Conservation (phyloP, 2,797 vertebrate genomes). For the Choloepus didactylus region DNA sequence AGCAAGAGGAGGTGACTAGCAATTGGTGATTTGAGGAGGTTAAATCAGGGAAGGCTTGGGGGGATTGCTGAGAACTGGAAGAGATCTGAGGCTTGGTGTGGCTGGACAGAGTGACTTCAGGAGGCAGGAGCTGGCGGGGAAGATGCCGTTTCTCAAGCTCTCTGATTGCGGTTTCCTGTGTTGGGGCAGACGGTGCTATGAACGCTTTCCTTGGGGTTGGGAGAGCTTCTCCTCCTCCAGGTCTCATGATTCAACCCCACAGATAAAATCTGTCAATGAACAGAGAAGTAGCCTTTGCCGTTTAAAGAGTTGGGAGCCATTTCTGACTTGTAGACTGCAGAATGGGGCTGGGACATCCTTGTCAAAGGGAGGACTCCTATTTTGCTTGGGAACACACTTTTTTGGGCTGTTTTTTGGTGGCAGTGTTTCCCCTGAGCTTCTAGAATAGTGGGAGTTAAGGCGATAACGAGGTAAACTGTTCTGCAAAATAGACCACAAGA, state of each 20-base stretch:
- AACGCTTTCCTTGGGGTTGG: not conserved
- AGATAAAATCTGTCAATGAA: not conserved
- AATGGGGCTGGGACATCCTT: not conserved
- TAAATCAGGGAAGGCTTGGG: not conserved
- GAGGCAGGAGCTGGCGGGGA: not conserved
- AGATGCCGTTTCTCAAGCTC: not conserved
- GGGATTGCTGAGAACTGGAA: not conserved
- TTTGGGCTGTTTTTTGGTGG: not conserved
- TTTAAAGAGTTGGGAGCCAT: not conserved
- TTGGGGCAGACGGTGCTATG: not conserved
- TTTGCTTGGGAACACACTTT: not conserved
- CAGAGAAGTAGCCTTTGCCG: not conserved
- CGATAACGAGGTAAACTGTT: not conserved
- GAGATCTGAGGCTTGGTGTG: not conserved
- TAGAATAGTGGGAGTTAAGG: not conserved
- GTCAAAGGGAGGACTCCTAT: not conserved
- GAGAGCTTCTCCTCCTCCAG: not conserved
- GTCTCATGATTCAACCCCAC: not conserved
- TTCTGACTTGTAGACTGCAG: not conserved
- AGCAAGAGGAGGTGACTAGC: not conserved
- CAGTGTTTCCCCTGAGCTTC: not conserved
- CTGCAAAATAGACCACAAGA: not conserved
- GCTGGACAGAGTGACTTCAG: fast-evolving
- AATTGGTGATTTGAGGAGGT: not conserved
- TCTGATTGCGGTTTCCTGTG: not conserved